Evolutionary conservation across 1,140 invertebrate species (phyloP), one percentile per base, ranked within the genome.

Genomic region (Drosophila rufa): DNA sequence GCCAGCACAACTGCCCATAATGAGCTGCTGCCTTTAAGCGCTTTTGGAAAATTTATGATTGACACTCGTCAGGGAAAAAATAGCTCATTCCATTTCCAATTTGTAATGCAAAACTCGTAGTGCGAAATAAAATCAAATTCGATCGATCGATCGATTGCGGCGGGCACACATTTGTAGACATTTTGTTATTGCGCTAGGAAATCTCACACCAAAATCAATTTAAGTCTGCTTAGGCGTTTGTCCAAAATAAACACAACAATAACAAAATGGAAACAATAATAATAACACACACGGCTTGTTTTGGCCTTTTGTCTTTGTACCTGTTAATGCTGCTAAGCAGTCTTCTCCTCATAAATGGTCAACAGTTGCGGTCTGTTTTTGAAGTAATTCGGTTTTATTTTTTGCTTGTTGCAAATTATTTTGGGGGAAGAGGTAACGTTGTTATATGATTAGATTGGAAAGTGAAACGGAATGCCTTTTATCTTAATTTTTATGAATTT

Each of bases 181-280:
- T 43, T 68, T 69, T 68, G 55, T 59, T 67, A 56, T 68, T 25
- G 48, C 19, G 17, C 64, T 64, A 19, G 47, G n/a, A 70, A 74
- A 79, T 81, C 80, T 48, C 61, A 50, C 61, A 71, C 69, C 56
- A 68, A 68, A 67, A 58, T 47, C 59, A 19, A 75, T 30, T 50
- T 12, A 51, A 61, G 53, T 25, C 75, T 80, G 83, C 73, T 87
- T 89, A 89, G 83, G 83, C 84, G 83, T 89, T 80, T 59, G 53
- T 36, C 55, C 58, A 65, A 79, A 79, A 71, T 61, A 65, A 14
- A 48, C 33, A 3, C 12, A 17, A 3, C 27, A 36, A 36, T 36
- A 53, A 36, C 42, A 58, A 58, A 65, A 68, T 55, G 50, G 55
- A 76, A 81, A 75, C 15, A 71, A 46, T 47, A 80, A 76, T 25